Percentiles rank a stretch among this genome's conserved stretches.
phyloP scores from a whole-genome alignment of 2,113 vertebrate species.

The Chionis minor region DNA sequence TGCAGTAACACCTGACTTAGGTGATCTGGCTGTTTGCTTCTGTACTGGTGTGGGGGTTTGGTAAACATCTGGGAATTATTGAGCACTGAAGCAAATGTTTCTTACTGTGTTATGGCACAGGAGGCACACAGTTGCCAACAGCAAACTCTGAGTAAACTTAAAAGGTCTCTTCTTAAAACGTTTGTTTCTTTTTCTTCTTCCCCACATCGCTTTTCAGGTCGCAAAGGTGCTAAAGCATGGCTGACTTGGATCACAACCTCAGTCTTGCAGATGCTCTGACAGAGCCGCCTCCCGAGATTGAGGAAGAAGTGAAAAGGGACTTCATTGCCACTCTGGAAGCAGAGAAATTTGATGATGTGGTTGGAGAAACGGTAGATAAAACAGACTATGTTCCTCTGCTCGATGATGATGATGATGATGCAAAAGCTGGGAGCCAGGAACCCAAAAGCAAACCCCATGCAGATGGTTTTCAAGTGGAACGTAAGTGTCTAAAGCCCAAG shows the following conservation, averaged over 20 bases:
- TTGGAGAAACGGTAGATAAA: conserved; percentile 91
- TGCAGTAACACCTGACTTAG: rapidly evolving
- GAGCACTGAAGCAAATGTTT: rapidly evolving
- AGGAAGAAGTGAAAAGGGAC: conserved; percentile 86
- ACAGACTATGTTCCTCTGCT: conserved; percentile 89
- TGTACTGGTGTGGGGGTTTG: rapidly evolving
- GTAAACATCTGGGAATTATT: rapidly evolving
- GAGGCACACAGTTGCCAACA: rapidly evolving
- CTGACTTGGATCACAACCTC: conserved; percentile 77
- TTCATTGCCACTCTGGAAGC: conserved; percentile 90
- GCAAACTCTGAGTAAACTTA: rapidly evolving
- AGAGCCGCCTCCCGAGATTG: conserved; percentile 77
- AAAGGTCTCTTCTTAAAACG: rapidly evolving
- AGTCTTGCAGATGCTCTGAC: conserved; percentile 90
- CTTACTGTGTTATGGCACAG: rapidly evolving
- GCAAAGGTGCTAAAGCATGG: conserved; percentile 67
- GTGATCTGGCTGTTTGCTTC: background rate
- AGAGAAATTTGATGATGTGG: conserved; percentile 86
- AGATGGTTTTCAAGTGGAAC: conserved; percentile 44
- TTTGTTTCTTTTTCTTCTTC: background rate
- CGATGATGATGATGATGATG: conserved; percentile 77
- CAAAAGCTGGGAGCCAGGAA: conserved; percentile 59
- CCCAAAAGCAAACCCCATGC: conserved; percentile 60
- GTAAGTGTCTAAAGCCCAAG: conserved; percentile 45
- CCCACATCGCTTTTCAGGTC: background rate